These are phyloP conservation scores for Procambarus virginalis DNA, from an alignment of 1,140 invertebrate species.

Conservation along the genomic window DNA sequence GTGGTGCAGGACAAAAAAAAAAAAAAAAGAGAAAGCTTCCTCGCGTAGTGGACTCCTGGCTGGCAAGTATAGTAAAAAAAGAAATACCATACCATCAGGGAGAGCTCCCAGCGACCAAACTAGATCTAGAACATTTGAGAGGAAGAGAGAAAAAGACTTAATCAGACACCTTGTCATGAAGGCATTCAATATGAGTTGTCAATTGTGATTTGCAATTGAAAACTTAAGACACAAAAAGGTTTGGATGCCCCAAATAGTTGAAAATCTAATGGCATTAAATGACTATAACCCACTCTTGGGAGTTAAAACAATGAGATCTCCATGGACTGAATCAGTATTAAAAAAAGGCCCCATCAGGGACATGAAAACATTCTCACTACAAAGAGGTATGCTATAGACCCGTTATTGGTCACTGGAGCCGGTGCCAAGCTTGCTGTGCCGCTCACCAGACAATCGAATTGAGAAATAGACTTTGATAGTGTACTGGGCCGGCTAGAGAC, in stretches of 20 bases:
- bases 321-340: conserved; percentile 14
- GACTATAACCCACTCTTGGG: conserved; percentile 12
- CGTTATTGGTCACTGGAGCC: conserved; percentile 68
- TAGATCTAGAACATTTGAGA: conserved; percentile 88
- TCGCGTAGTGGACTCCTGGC: conserved; percentile 40
- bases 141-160: conserved; percentile 73
- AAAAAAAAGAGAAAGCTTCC: background rate
- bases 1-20: background rate
- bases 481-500: conserved; percentile 15
- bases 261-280: conserved; percentile 38
- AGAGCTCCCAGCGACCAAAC: conserved; percentile 98
- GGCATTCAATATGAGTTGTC: conserved; percentile 55
- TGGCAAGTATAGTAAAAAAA: conserved; percentile 50
- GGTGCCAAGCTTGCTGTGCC: conserved; percentile 65
- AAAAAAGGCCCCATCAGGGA: conserved; percentile 61
- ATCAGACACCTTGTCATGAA: conserved; percentile 70
- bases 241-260: conserved; percentile 67
- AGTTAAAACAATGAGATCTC: conserved; percentile 28
- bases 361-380: conserved; percentile 49
- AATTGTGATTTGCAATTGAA: conserved; percentile 47
- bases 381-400: conserved; percentile 64
- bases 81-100: conserved; percentile 90
- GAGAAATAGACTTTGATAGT: conserved; percentile 12
- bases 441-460: conserved; percentile 65
- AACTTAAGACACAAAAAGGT: conserved; percentile 68